Percentiles rank a stretch among this genome's conserved stretches.
phyloP scores from a whole-genome alignment of 2,113 vertebrate genomes.

The Fregetta grallaria region DNA sequence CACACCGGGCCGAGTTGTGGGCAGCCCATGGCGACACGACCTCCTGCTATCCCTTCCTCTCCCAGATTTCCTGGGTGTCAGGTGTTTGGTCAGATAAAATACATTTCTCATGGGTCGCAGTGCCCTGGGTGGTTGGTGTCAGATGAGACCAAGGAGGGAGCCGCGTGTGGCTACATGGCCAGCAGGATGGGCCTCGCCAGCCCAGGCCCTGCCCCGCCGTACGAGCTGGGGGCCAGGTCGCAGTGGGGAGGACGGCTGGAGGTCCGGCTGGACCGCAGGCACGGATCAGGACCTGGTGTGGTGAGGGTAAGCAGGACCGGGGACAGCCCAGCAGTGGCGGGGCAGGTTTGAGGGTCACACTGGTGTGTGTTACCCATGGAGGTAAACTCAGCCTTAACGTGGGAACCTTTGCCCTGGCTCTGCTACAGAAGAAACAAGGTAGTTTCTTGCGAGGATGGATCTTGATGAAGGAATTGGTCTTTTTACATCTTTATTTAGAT shows the following conservation, averaged over 20 bases:
- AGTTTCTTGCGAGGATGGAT: not conserved
- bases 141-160: no score
- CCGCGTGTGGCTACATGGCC: fast-evolving
- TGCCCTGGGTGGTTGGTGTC: not conserved
- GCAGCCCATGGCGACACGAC: fast-evolving
- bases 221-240: fast-evolving
- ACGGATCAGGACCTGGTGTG: not conserved
- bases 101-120: not conserved
- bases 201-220: not conserved
- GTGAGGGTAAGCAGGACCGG: no score
- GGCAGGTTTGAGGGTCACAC: not conserved
- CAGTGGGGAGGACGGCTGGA: not conserved
- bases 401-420: no score
- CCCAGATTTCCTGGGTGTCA: not conserved
- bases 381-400: not conserved
- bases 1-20: fast-evolving
- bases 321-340: not conserved
- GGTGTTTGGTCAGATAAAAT: not conserved
- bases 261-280: not conserved
- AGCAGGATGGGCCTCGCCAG: not conserved
- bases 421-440: not conserved
- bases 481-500: not conserved
- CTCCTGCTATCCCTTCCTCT: not conserved
- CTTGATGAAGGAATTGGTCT: not conserved
- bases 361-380: not conserved